Base-by-base conservation (phyloP, 1,140 invertebrate genomes). In the Cepaea nemoralis region DNA sequence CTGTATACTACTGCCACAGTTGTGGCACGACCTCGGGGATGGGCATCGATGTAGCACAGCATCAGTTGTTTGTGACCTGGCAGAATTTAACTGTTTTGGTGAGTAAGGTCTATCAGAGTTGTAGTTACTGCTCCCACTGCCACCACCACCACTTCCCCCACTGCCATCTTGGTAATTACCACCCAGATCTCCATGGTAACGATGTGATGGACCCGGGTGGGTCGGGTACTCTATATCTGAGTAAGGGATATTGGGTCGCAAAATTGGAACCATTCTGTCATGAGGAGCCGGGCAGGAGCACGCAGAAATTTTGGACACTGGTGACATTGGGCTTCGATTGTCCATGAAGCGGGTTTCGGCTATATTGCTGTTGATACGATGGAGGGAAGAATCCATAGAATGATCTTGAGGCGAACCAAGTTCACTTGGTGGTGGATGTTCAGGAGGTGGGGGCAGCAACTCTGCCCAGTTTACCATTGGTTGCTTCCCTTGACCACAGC, bases 391-490 rank as follows among this genome's bases (percentile, higher is more conserved):
- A 33, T 74, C 75, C 1, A 24, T 35, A 48, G 71, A 74, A 27
- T 48, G 39, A 48, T 74, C 71, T 12, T 14, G 2, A 2, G 71
- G 71, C 1, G 71, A 45, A 45, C 86, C 89, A 45, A 87, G 84
- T 48, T 91, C 90, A 75, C 87, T 89, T 0, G 95, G 95, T 5
- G 95, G 95, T 19, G 95, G 95, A 90, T 96, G 95, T 84, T 95
- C 94, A 0, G 95, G 95, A 0, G 95, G 95, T 66, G 95, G 95
- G 14, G 95, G 95, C 39, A 96, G 91, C 59, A 90, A 82, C 71
- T 96, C 95, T 27, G 94, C 94, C 95, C 94, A 95, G 89, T 95
- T 95, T 0, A 95, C 94, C 81, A 94, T 91, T 2, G 87, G 82
- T 80, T 87, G 87, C 82, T 88, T 89, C 35, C 84, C 83, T 79